phyloP scores from a whole-genome alignment of 1,140 invertebrate species.

The Hylyphantes graminicola region DNA sequence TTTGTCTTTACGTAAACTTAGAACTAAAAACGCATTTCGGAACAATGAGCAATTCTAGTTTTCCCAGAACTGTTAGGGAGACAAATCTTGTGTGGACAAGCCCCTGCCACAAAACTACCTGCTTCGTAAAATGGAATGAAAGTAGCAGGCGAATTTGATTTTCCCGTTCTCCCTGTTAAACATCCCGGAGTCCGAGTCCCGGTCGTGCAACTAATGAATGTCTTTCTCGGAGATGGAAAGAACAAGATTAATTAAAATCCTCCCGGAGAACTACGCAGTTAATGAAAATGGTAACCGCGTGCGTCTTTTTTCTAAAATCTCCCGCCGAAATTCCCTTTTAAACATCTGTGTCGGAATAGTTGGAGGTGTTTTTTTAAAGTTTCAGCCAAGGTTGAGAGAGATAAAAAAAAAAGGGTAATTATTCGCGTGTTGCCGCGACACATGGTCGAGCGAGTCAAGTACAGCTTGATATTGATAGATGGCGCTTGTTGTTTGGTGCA shows the following conservation, averaged over 20 bases:
- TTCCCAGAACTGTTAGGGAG: too few species aligned
- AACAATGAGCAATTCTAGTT: too few species aligned
- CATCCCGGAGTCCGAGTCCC: neutral
- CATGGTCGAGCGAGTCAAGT: constrained; percentile 31
- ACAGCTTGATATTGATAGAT: constrained; percentile 48
- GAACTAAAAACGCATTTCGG: too few species aligned
- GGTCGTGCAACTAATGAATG: constrained; percentile 47
- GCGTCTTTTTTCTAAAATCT: constrained; percentile 21
- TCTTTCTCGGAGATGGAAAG: constrained; percentile 45
- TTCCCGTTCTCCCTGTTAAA: too few species aligned
- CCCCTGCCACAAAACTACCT: too few species aligned
- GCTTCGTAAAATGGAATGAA: too few species aligned
- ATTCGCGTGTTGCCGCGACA: constrained; percentile 5
- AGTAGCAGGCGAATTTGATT: too few species aligned
- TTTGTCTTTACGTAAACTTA: too few species aligned
- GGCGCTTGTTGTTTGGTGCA: neutral
- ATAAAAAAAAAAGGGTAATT: constrained; percentile 33
- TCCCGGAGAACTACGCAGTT: constrained; percentile 37
- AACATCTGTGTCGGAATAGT: constrained; percentile 47
- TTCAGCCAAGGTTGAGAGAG: neutral
- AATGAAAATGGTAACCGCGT: constrained; percentile 36
- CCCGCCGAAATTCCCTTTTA: neutral
- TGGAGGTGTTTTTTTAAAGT: constrained; percentile 37
- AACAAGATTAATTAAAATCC: constrained; percentile 57
- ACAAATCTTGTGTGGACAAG: too few species aligned